Evolutionary conservation across 2,888 invertebrate species (phyloP), one percentile per base, ranked within the genome.

Genomic region (Erebia palarica): DNA sequence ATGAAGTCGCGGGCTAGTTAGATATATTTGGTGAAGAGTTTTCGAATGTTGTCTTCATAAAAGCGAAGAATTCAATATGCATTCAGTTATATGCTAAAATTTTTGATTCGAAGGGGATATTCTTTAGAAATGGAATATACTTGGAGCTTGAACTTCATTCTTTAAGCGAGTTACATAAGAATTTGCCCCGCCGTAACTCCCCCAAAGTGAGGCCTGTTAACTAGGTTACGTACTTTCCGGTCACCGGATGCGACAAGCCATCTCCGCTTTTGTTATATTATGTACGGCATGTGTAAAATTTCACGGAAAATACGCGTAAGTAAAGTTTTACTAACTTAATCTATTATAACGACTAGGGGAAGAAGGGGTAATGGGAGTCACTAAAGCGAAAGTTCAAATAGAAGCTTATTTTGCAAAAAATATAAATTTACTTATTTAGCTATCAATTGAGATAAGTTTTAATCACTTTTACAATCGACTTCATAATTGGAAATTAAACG

Each of bases 141-240:
- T 59, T 21, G 16, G 14, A 66, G 58, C 47, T 66, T 13, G 47
- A 67, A 49, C 27, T 59, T 67, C 59, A 67, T 67, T 67, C 67
- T 67, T 59, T 36, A 47, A 59, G 47, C 58, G 47, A 47, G 67
- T 67, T 67, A 67, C 59, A 59, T 67, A 67, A 67, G 59, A 49
- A 59, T 59, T 67, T 36, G 21, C 59, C n/a, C 67, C 58, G 16
- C 49, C 67, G 49, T 67, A 67, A 67, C 67, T 67, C 47, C 67
- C 49, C 67, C 58, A 67, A 73, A 74, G 71, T 72, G 72, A 69
- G 67, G 59, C 36, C 47, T 69, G 71, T 68, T 76, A 76, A 74
- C 73, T 75, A 66, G 78, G 82, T 82, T 82, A 83, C 78, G 79
- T 79, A 75, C 74, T 75, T 69, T 80, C 81, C 80, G 79, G 79